Evolutionary conservation across 2,113 vertebrate genomes (phyloP).

Genomic region (Nesoenas mayeri): DNA sequence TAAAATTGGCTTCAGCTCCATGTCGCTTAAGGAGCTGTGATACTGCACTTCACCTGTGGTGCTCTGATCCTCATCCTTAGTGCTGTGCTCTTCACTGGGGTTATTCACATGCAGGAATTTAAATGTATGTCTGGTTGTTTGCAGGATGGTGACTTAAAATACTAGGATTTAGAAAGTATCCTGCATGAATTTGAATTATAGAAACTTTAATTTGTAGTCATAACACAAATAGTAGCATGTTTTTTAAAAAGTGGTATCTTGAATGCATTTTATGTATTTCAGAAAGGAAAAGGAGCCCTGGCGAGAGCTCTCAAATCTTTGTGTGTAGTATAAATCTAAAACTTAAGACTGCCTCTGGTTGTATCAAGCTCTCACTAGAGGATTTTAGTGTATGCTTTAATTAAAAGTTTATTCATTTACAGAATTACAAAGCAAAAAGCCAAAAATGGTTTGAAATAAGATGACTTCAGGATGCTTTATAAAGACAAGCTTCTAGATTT

Average conservation of each 20-base stretch:
- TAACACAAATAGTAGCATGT: not conserved
- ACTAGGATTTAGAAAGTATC: not conserved
- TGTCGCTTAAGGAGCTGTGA: not conserved
- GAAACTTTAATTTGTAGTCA: not conserved
- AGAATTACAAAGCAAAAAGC: not conserved
- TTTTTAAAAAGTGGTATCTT: not conserved
- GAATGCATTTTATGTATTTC: not conserved
- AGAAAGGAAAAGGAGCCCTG: not conserved
- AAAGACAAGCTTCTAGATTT: not conserved
- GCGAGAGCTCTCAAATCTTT: not conserved
- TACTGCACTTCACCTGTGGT: not conserved
- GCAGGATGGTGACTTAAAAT: not conserved
- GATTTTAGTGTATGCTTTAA: not conserved
- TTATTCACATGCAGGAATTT: not conserved
- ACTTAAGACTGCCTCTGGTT: not conserved
- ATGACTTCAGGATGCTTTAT: not conserved
- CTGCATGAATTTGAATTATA: not conserved
- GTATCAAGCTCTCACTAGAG: not conserved
- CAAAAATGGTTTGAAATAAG: not conserved
- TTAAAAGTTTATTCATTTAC: not conserved
- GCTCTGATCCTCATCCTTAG: not conserved
- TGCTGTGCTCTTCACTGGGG: not conserved
- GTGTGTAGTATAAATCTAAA: not conserved
- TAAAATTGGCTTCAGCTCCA: fast-evolving
- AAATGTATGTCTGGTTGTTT: not conserved